A percentile compares a stretch with the other conserved stretches of the same genome.
phyloP scores from a whole-genome alignment of 1,140 invertebrate species.

The Aphaenogaster ashmeadi region DNA sequence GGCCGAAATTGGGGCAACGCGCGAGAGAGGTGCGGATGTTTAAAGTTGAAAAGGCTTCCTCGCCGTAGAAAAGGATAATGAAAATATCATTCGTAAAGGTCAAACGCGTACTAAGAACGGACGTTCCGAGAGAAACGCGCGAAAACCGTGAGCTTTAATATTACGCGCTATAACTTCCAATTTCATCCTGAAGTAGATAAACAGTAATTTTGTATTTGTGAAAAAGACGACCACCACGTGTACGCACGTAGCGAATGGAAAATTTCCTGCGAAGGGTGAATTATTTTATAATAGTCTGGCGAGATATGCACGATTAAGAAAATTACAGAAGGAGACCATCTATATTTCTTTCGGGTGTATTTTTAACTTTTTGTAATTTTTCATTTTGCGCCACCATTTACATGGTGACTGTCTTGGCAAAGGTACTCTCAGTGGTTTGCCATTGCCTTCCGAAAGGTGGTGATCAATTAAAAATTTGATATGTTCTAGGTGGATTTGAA shows the following conservation, averaged over 20 bases:
- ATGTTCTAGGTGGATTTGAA: no score
- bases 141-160: neutral
- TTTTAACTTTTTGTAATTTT: no score
- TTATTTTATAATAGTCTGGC: neutral
- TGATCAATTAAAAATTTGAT: no score
- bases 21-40: neutral
- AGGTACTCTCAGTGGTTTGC: no score
- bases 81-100: conserved; percentile 24
- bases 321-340: neutral
- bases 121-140: neutral
- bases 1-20: conserved; percentile 13
- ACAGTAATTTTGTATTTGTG: neutral
- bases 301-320: neutral
- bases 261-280: neutral
- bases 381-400: no score
- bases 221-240: neutral
- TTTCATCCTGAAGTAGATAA: neutral
- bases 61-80: neutral
- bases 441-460: no score
- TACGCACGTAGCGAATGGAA: neutral
- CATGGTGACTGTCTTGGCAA: no score
- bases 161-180: neutral
- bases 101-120: neutral
- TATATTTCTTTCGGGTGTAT: no score
- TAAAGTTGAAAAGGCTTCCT: conserved; percentile 39